A percentile compares a stretch with the other conserved stretches of the same genome.
Conservation (phyloP, 92 coral and sea anemone species). For the Epizoanthus illoricatus region DNA sequence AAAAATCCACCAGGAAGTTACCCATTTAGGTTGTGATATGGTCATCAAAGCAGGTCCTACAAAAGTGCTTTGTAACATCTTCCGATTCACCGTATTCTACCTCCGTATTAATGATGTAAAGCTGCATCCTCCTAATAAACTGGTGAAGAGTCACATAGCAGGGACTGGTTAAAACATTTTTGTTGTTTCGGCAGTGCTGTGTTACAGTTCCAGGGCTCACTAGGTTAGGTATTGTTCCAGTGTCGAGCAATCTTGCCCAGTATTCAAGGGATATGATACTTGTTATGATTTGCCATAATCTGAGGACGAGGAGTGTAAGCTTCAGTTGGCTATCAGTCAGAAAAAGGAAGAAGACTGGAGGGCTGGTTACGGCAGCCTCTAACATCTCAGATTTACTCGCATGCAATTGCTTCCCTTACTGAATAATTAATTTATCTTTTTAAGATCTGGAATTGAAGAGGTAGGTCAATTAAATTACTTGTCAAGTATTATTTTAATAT, state of each 20-base stretch:
- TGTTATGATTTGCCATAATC: constrained; percentile 41
- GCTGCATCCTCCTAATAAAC: not conserved
- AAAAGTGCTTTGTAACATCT: no score
- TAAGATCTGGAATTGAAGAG: constrained; percentile 12
- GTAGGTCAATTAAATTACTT: not conserved
- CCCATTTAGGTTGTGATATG: no score
- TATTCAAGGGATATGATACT: not conserved
- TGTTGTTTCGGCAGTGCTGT: not conserved
- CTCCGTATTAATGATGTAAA: not conserved
- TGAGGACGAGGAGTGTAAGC: constrained; percentile 37
- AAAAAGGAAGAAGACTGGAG: not conserved
- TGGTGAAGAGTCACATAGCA: not conserved
- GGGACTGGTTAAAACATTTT: not conserved
- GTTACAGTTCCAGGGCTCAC: not conserved
- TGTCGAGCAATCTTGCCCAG: constrained; percentile 3
- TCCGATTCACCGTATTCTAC: no score
- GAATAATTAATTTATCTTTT: constrained; percentile 6
- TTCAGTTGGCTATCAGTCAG: constrained; percentile 26
- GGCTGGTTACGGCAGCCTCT: not conserved
- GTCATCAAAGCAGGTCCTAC: no score
- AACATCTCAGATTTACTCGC: not conserved
- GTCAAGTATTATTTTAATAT: no score
- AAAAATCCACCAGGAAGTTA: no score
- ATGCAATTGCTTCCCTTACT: not conserved
- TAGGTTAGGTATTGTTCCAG: constrained; percentile 1